Base-by-base conservation (phyloP, 2,888 invertebrate genomes). In the Unio delphinus region DNA sequence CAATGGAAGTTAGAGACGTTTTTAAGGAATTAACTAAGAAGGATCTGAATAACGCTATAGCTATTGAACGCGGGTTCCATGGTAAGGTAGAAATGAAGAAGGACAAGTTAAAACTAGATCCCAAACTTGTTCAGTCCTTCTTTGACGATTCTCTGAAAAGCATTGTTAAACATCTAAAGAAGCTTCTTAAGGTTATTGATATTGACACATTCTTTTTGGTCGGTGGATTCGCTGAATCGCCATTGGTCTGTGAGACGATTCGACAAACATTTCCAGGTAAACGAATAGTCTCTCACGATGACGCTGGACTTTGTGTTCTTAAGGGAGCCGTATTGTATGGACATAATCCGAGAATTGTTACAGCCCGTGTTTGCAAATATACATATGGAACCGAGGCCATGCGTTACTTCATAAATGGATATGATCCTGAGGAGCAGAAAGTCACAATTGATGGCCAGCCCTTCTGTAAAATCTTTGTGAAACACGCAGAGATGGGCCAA, bases 241-340 rank as follows among this genome's bases (percentile, higher is more conserved):
- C n/a, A 2, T 45, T 68, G 17, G 55, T 73, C 15, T 45, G 59
- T 34, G 20, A 59, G 15, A 58, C 56, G 28, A 54, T 73, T 4
- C 34, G 56, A 3, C 45, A 65, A 8, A 17, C 15, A n/a, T 67
- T 65, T 68, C 3, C 26, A 5, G 6, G 26, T 4, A n/a, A 60
- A 11, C 57, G n/a, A 11, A 56, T 73, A 1, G 54, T 68, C 7
- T 34, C 64, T n/a, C 67, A 69, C 26, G 55, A 67, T 4, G 63
- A 73, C 2, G 63, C 67, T 7, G 67, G 68, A 18, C 55, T 73
- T 20, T 67, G 65, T 60, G 73, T 73, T 0, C 28, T 73, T 7
- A 65, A 70, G 28, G 73, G 73, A 1, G 73, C 73, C 0, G 73
- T 70, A 20, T 18, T 73, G 30, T 73, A 59, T 57, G 73, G 73